Evolutionary conservation across 1,140 invertebrate species (phyloP), one percentile per base, ranked within the genome.

Genomic region (Drosophila truncata): DNA sequence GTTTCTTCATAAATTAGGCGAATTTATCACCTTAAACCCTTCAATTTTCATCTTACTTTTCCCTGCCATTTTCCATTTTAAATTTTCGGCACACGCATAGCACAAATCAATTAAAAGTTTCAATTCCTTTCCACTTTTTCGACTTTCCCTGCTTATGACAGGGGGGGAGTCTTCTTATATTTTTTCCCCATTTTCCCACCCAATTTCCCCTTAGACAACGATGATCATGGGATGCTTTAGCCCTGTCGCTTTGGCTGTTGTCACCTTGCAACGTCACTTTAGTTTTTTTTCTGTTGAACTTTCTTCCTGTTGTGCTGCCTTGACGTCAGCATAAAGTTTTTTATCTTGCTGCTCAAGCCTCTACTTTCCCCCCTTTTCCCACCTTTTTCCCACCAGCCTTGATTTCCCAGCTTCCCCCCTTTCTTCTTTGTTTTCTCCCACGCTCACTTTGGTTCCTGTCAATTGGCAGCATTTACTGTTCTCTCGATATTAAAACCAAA

Each of bases 391-490:
- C 23, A 29, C 2, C 27, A 33, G 33, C 33, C 52, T 55, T 37
- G 33, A 55, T n/a, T 55, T 55, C 2, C 31, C 31, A 16, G 27
- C 8, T 4, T 6, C 31, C 25, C 18, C 16, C n/a, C 18, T 18
- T 14, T 7, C 14, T 25, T 44, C 20, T 39, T 25, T 46, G 31
- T 39, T 14, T 35, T 29, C 23, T 23, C 69, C 14, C 29, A 23
- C 54, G 25, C 70, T 35, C 18, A 65, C 50, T 49, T 42, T 33
- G 33, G 54, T 33, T 78, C 58, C 76, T 79, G 82, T 86, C 50
- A 78, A 90, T 84, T 88, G 84, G 72, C 80, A 74, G 84, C 86
- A 71, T 84, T 83, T 70, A 83, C 83, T 77, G 83, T 79, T 73
- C 27, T 7, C 27, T 23, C 27, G 58, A 31, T 63, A 70, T 55